A percentile compares a stretch with the other conserved stretches of the same genome.
phyloP scores from a whole-genome alignment of 2,113 vertebrate species.

The Erinaceus europaeus region DNA sequence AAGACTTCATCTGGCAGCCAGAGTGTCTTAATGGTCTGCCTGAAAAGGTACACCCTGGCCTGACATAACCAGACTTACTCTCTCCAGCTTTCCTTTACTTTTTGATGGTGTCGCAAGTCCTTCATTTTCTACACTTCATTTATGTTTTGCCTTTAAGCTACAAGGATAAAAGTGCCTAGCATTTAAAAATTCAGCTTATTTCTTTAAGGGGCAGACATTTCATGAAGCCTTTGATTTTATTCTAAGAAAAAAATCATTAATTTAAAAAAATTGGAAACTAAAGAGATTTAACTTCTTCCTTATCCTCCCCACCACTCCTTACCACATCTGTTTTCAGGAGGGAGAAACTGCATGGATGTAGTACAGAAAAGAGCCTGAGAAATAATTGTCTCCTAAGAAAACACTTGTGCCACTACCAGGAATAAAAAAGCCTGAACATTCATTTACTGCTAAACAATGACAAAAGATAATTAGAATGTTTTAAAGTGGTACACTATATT shows the following conservation, averaged over 20 bases:
- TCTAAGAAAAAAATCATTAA: conserved; percentile 83
- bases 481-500: conserved; percentile 21
- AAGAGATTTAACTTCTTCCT: conserved; percentile 55
- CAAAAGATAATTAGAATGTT: conserved; percentile 53
- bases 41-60: conserved; percentile 75
- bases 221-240: conserved; percentile 83
- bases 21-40: conserved; percentile 82
- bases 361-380: background rate
- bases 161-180: conserved; percentile 84
- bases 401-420: background rate
- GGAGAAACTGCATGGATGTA: conserved; percentile 26
- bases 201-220: conserved; percentile 82
- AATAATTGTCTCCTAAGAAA: conserved; percentile 47
- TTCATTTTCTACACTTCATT: conserved; percentile 82
- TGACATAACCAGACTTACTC: conserved; percentile 44
- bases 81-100: conserved; percentile 70
- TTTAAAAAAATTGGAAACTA: conserved; percentile 68
- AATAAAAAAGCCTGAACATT: conserved; percentile 22
- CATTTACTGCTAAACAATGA: conserved; percentile 56
- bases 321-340: conserved; percentile 55
- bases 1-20: conserved; percentile 82
- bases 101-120: conserved; percentile 85
- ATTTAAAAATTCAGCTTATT: conserved; percentile 81
- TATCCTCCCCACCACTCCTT: conserved; percentile 3
- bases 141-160: conserved; percentile 84